A percentile compares a stretch with the other conserved stretches of the same genome.
phyloP scores from a whole-genome alignment of 2,113 vertebrate genomes.

The Cercocebus atys region DNA sequence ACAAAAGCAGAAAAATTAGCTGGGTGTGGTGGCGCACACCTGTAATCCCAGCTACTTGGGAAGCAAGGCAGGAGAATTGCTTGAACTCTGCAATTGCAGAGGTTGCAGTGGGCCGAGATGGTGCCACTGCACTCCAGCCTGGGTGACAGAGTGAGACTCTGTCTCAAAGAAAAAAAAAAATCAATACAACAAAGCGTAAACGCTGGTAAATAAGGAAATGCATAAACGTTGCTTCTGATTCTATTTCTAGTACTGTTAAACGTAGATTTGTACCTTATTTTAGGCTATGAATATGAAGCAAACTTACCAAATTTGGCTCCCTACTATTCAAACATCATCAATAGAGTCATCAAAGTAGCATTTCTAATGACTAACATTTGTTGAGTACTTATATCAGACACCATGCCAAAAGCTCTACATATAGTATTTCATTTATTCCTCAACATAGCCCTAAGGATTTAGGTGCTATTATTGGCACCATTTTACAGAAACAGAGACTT shows the following conservation, averaged over 20 bases:
- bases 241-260: conserved; percentile 15
- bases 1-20: too few species aligned
- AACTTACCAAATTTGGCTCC: not conserved
- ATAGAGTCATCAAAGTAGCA: not conserved
- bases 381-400: not conserved
- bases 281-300: conserved; percentile 19
- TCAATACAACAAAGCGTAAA: not conserved
- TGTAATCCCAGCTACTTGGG: too few species aligned
- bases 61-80: too few species aligned
- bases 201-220: conserved; percentile 21
- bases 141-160: too few species aligned
- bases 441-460: not conserved
- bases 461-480: not conserved
- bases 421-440: not conserved
- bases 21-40: too few species aligned
- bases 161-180: not conserved
- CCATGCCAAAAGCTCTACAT: not conserved
- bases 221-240: conserved; percentile 24
- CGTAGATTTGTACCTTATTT: conserved; percentile 12
- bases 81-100: too few species aligned
- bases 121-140: too few species aligned
- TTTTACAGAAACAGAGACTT: conserved; percentile 45
- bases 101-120: too few species aligned
- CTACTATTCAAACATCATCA: not conserved
- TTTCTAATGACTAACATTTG: conserved; percentile 22